These are phyloP conservation scores for Agrochola macilenta DNA, from an alignment of 2,888 invertebrate species.

Conservation along the genomic window DNA sequence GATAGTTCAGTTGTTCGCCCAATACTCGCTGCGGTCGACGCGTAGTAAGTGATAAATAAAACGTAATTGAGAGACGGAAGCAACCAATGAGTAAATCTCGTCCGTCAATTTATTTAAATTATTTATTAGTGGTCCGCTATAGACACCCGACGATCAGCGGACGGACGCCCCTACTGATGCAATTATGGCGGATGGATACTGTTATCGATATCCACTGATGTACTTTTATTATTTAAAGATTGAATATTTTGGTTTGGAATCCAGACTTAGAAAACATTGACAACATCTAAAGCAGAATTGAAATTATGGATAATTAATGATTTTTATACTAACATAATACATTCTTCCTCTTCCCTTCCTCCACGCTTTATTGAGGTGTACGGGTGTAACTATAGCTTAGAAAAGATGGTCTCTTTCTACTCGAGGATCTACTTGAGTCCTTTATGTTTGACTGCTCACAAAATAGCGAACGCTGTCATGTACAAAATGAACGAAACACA, in stretches of 20 bases:
- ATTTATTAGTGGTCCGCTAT: slow-evolving; percentile 90
- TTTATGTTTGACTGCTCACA: neutral
- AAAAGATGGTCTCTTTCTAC: too few species aligned
- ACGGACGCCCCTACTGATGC: slow-evolving; percentile 83
- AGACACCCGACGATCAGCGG: slow-evolving; percentile 87
- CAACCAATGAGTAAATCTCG: slow-evolving; percentile 91
- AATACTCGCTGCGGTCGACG: slow-evolving; percentile 77
- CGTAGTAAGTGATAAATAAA: slow-evolving; percentile 90
- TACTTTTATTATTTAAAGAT: slow-evolving; percentile 21
- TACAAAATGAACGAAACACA: slow-evolving; percentile 68
- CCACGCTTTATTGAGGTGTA: too few species aligned
- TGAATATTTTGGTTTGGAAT: neutral
- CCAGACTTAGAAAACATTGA: too few species aligned
- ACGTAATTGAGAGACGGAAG: slow-evolving; percentile 90
- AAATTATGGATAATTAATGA: too few species aligned
- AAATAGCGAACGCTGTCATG: neutral
- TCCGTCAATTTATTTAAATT: slow-evolving; percentile 91
- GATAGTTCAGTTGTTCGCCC: slow-evolving; percentile 65
- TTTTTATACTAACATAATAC: too few species aligned
- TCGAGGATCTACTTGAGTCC: too few species aligned
- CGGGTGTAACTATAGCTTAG: too few species aligned
- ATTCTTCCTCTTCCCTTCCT: too few species aligned
- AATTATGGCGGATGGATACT: slow-evolving; percentile 58
- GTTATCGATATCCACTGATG: slow-evolving; percentile 74
- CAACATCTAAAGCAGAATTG: too few species aligned